Evolutionary conservation across 2,113 vertebrate species (phyloP), one percentile per base, ranked within the genome.

Genomic region (Oryzias celebensis): DNA sequence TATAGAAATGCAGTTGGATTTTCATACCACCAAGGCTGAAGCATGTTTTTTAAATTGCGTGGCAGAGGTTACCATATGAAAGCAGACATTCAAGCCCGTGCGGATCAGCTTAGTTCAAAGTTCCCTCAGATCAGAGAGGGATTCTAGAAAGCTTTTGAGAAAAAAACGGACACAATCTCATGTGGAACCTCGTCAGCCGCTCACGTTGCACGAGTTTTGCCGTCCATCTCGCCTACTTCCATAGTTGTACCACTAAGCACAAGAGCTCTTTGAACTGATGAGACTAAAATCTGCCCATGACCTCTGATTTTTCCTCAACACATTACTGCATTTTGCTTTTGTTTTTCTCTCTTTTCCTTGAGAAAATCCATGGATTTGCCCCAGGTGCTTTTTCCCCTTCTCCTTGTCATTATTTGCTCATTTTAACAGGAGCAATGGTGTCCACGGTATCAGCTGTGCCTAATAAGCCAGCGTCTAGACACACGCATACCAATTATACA

Each of bases 381-480:
- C 85, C 70, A 83, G 87, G 87, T 91, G 82, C 73, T 82, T 80
- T 83, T 77, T 82, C 77, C 82, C 75, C 77, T 80, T 84, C 75
- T 84, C 67, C 57, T 22, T 79, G 88, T 85, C 81, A 91, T 89
- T 90, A 91, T 90, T 90, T 89, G 74, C 75, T 71, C 82, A 89
- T 85, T 91, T 90, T 90, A 91, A 85, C 83, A 85, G 31, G 76
- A 83, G 87, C 80, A 78, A 65, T 75, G 87, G 77, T 70, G 87
- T 92, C 84, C 74, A 82, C 75, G 47, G 64, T 71, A 86, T 89
- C 91, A 92, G 90, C 90, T 88, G 83, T 86, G 86, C 89, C 90
- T 91, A 92, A 91, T 91, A 88, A 90, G 80, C 88, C 88, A 6
- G 86, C 79, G 87, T 89, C 88, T 88, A 87, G 88, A 88, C 85